phyloP scores from a whole-genome alignment of 2,113 vertebrate genomes.

The Etia nguti region DNA sequence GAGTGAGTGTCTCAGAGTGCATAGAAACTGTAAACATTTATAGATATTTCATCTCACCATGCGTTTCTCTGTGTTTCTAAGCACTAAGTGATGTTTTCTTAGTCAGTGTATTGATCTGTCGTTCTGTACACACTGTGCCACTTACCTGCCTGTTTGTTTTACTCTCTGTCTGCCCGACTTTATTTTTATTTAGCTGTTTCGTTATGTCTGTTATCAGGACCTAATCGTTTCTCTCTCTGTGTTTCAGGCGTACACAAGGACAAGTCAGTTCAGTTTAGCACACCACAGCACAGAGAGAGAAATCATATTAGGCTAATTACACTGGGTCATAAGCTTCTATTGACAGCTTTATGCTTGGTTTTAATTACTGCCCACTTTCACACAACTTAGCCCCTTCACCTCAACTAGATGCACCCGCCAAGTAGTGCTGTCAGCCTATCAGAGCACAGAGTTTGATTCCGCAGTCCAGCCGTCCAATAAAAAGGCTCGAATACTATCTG shows the following conservation, averaged over 20 bases:
- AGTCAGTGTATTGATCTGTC: background rate
- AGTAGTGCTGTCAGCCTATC: conserved; percentile 53
- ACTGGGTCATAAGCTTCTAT: conserved; percentile 75
- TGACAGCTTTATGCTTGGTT: conserved; percentile 77
- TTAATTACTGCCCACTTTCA: conserved; percentile 78
- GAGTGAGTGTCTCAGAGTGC: conserved; percentile 19
- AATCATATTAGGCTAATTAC: conserved; percentile 76
- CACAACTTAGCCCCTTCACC: conserved; percentile 75
- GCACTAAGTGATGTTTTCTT: background rate
- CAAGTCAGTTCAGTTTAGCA: conserved; percentile 59
- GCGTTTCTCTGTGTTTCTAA: background rate
- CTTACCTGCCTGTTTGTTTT: background rate
- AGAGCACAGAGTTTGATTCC: conserved; percentile 29
- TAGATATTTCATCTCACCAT: background rate
- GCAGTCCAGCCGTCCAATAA: conserved; percentile 59
- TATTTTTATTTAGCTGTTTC: conserved; percentile 27
- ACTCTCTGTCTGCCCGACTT: background rate
- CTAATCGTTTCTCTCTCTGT: conserved; percentile 14
- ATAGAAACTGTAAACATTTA: background rate
- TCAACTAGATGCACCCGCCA: conserved; percentile 65
- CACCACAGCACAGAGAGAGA: conserved; percentile 62
- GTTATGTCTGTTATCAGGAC: conserved; percentile 25
- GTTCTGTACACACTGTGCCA: background rate
- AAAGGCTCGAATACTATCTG: conserved; percentile 32
- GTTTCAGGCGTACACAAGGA: conserved; percentile 57